Base-by-base conservation (phyloP, 1,140 invertebrate genomes). In the Drosophila pruinosa region DNA sequence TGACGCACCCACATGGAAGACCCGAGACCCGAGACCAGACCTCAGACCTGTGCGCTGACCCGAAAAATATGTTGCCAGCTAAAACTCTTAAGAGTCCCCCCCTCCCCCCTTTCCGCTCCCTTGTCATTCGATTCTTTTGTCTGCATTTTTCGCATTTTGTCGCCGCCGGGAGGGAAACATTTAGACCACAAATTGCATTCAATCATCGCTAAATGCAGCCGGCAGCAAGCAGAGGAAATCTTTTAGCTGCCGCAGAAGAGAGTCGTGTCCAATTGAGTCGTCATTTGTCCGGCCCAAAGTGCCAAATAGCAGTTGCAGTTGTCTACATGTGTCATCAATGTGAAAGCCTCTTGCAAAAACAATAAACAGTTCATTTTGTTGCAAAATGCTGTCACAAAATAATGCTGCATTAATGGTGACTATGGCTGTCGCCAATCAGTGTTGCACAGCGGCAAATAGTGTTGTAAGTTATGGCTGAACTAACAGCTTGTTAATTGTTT, bases 151-250 rank as follows among this genome's bases (percentile, higher is more conserved):
- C 38, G n/a, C 54, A 43, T 24, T 34, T 54, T 57, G 57, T 50
- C 31, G 62, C 28, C 58, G 50, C 24, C 45, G 38, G 39, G 19
- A 41, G 58, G 75, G 64, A 86, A 80, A 57, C 67, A 72, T 70
- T 83, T 70, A 80, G 68, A 8, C 48, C 21, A 54, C 68, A 85
- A 79, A 79, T 83, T 85, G 76, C 76, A 65, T 75, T 71, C 64
- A 75, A 75, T 62, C 65, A 62, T 28, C 48, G 28, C 52, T 38
- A 65, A 65, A 38, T 58, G 41, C 52, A 47, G 62, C 26, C 12
- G 47, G 58, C 4, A 62, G 63, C 45, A 22, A 10, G 58, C 4
- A 62, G 63, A 31, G 19, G 4, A 24, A 24, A 14, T 12, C 31
- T 34, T n/a, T 31, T 31, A 10, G 31, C 31, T 34, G 26, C 26